Evolutionary conservation across 2,888 invertebrate genomes (phyloP).

Genomic region (Lagria hirta): DNA sequence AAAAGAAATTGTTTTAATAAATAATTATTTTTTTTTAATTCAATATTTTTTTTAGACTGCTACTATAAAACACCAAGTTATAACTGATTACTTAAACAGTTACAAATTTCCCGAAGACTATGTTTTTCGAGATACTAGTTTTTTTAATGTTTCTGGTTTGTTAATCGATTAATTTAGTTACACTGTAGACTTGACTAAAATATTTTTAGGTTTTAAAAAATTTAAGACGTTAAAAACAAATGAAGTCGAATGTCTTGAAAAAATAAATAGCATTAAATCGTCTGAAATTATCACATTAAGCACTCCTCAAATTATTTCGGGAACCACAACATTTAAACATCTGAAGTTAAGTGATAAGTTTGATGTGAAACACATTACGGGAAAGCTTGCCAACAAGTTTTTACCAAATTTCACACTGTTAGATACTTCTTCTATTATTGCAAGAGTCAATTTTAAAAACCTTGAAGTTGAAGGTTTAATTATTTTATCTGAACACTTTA

Average conservation of each 20-base stretch:
- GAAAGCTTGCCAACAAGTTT: constrained; percentile 51
- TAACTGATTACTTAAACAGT: constrained; percentile 53
- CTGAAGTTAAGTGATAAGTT: constrained; percentile 57
- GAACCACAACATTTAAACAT: constrained; percentile 57
- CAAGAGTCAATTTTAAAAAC: constrained; percentile 55
- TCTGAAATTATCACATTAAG: constrained; percentile 55
- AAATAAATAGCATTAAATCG: constrained; percentile 55
- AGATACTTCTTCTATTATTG: constrained; percentile 50
- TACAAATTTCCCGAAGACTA: constrained; percentile 59
- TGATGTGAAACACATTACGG: constrained; percentile 56
- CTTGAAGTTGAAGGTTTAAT: constrained; percentile 58
- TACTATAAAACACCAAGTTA: constrained; percentile 44
- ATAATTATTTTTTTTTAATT: too few relatives aligned
- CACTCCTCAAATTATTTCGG: constrained; percentile 52
- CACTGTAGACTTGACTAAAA: constrained; percentile 5
- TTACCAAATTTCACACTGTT: constrained; percentile 55
- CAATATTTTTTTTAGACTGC: constrained; percentile 54
- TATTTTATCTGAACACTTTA: constrained; percentile 52
- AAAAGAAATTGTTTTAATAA: too few relatives aligned
- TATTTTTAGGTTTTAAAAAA: constrained; percentile 51
- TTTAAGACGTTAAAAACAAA: constrained; percentile 53
- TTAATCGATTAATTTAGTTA: too few relatives aligned
- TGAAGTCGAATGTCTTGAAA: constrained; percentile 49
- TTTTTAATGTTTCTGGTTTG: constrained; percentile 52
- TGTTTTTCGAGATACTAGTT: constrained; percentile 47